Percentiles rank a stretch among this genome's conserved stretches.
These are phyloP conservation scores for cattle (Bos taurus) DNA, from an alignment of 2,113 vertebrate species.

Conservation along the genomic window DNA sequence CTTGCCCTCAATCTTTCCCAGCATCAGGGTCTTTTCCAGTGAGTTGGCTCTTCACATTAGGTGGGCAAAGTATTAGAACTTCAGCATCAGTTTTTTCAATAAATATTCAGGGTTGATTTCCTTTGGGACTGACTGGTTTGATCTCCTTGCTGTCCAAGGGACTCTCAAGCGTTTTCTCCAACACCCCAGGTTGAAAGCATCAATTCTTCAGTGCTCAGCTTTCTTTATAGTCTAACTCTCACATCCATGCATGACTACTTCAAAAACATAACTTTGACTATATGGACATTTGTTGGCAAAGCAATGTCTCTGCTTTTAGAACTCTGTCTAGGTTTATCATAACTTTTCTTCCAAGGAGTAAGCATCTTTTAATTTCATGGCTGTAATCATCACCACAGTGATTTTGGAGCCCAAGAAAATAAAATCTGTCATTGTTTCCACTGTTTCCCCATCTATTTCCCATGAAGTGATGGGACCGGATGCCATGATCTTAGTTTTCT, in stretches of 20 bases:
- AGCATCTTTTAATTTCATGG: background rate
- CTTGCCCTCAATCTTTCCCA: background rate
- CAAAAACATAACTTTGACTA: background rate
- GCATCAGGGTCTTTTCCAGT: background rate
- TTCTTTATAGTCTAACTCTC: background rate
- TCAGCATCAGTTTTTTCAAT: background rate
- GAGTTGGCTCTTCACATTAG: background rate
- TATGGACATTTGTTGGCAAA: background rate
- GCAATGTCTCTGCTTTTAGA: background rate
- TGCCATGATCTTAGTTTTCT: background rate
- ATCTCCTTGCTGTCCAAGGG: background rate
- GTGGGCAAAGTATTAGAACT: background rate
- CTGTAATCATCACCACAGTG: background rate
- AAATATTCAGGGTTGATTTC: background rate
- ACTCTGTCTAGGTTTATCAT: background rate
- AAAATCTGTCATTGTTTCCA: background rate
- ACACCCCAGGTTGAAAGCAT: background rate
- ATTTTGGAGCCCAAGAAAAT: background rate
- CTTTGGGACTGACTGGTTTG: background rate
- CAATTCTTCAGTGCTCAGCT: background rate
- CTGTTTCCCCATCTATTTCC: background rate
- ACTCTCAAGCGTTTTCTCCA: background rate
- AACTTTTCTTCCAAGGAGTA: background rate
- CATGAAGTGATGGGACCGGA: background rate
- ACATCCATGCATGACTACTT: background rate